A percentile compares a stretch with the other conserved stretches of the same genome.
Conservation (phyloP, 2,113 vertebrate species). For the Planiliza haematocheilus region DNA sequence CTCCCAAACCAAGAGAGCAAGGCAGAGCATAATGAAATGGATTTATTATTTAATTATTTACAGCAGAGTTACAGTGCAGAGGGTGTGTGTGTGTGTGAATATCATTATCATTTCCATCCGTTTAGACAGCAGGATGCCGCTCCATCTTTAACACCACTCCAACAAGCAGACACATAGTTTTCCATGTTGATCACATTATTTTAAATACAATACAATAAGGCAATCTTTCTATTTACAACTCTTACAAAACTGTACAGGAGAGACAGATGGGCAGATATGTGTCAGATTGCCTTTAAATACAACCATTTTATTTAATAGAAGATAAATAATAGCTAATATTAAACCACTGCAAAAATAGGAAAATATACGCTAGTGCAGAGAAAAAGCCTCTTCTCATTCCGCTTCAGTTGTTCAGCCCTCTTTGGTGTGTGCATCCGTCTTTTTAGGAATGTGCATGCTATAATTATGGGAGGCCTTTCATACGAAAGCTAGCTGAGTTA, state of each 20-base stretch:
- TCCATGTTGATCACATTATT: conserved; percentile 63
- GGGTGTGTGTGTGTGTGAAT: conserved; percentile 61
- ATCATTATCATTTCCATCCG: conserved; percentile 69
- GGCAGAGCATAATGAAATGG: conserved; percentile 69
- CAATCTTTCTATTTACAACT: conserved; percentile 78
- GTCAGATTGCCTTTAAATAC: conserved; percentile 33
- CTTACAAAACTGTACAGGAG: conserved; percentile 83
- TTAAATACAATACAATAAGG: conserved; percentile 77
- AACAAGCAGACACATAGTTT: conserved; percentile 26
- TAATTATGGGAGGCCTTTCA: conserved; percentile 74
- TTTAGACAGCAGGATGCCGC: conserved; percentile 50
- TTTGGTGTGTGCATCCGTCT: conserved; percentile 56
- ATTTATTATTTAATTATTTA: conserved; percentile 73
- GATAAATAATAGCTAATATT: conserved; percentile 54
- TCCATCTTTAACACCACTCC: conserved; percentile 32
- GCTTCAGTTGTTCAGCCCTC: conserved; percentile 32
- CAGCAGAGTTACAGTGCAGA: conserved; percentile 70
- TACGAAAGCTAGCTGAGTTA: conserved; percentile 60
- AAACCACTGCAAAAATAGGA: conserved; percentile 67
- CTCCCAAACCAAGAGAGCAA: conserved; percentile 33
- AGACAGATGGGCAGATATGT: conserved; percentile 21
- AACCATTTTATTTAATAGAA: conserved; percentile 40
- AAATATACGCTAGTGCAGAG: conserved; percentile 55
- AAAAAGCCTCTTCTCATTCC: conserved; percentile 20
- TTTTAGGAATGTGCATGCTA: conserved; percentile 68